Base-by-base conservation (phyloP, 2,888 invertebrate species). In the Hyppa rectilinea region DNA sequence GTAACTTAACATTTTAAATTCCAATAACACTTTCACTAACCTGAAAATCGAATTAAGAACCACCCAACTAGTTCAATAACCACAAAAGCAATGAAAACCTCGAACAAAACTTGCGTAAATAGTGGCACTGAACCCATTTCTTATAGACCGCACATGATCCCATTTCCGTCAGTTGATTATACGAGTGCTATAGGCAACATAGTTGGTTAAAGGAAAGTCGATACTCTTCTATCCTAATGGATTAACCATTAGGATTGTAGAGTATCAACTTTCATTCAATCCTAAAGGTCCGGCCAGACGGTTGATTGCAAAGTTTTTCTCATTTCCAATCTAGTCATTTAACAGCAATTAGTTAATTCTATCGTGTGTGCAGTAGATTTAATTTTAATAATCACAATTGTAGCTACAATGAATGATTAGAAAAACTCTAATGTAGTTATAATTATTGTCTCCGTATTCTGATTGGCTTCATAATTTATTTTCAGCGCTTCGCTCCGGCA, bases 91-190 rank as follows among this genome's bases (percentile, higher is more conserved):
- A 71, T 56, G 72, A 71, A 62, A 50, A 59, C 43, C n/a, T 52
- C 45, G n/a, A 61, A 73, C 49, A 49, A 78, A 71, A 65, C 29
- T 61, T 66, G 20, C 78, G 65, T 78, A 61, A 78, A 75, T 60
- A 78, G 72, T 65, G 36, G 64, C 72, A 65, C 40, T 72, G 65
- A 72, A 76, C 78, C 50, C 60, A 78, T 75, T 71, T 63, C 60
- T 65, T 67, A 50, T 60, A 53, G 67, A 72, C 66, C 66, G 79
- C 74, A 77, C 80, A 68, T 68, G 63, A 77, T 73, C 40, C 62
- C 67, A 79, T 77, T 77, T 74, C 80, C 80, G 63, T 77, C 68
- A 77, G 60, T 68, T 79, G 63, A 79, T 79, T 74, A 79, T 74
- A 63, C 68, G 67, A 77, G 50, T 63, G 62, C 50, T 56, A 58